phyloP scores from a whole-genome alignment of 2,113 vertebrate genomes.

The Pycnonotus jocosus region DNA sequence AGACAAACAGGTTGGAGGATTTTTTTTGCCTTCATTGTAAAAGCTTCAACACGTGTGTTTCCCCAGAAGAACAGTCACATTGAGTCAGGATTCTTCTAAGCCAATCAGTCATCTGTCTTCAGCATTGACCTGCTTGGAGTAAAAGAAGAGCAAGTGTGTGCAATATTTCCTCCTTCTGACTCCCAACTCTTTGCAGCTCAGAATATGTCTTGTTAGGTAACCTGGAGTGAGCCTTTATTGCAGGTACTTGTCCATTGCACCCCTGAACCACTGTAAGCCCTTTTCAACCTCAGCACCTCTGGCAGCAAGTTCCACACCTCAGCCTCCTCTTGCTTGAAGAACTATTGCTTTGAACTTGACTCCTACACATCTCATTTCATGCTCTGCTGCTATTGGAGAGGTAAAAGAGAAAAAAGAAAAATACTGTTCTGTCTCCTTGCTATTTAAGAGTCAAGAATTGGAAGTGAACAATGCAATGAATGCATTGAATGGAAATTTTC shows the following conservation, averaged over 20 bases:
- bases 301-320: neutral
- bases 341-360: conserved; percentile 19
- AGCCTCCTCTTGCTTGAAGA: conserved; percentile 4
- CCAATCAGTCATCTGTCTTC: neutral
- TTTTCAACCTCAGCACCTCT: neutral
- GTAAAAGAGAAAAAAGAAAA: neutral
- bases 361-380: neutral
- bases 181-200: neutral
- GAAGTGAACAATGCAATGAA: neutral
- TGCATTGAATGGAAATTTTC: neutral
- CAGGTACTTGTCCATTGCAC: neutral
- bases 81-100: neutral
- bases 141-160: neutral
- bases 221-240: neutral
- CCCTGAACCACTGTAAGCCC: neutral
- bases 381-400: neutral
- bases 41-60: neutral
- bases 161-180: neutral
- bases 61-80: neutral
- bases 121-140: neutral
- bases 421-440: neutral
- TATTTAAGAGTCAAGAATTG: neutral
- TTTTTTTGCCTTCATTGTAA: neutral
- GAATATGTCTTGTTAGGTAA: neutral
- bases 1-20: neutral